These are phyloP conservation scores for Raillietiella orientalis DNA, from an alignment of 2,888 invertebrate species.

Conservation along the genomic window DNA sequence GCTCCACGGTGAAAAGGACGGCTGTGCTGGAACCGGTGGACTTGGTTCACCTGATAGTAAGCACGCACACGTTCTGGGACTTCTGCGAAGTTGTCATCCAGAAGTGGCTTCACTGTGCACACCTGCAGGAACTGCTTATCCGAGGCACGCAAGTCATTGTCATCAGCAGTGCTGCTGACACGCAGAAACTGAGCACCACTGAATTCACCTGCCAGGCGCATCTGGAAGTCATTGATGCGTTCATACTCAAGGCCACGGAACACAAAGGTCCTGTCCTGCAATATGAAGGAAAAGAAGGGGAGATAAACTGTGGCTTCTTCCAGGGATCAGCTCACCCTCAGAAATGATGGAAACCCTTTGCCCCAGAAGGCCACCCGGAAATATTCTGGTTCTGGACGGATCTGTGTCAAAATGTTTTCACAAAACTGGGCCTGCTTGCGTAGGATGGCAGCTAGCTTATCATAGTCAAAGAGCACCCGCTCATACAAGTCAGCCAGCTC, in stretches of 20 bases:
- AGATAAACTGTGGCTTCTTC: slow-evolving; percentile 1
- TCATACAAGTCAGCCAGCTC: slow-evolving; percentile 64
- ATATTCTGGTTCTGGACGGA: slow-evolving; percentile 73
- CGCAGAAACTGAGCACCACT: slow-evolving; percentile 73
- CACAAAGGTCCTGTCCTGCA: slow-evolving; percentile 68
- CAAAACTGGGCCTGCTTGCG: slow-evolving; percentile 62
- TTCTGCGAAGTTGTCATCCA: slow-evolving; percentile 21
- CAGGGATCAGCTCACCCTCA: slow-evolving; percentile 34
- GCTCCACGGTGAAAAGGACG: slow-evolving; percentile 61
- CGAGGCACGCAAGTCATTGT: slow-evolving; percentile 40
- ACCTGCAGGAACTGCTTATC: slow-evolving; percentile 70
- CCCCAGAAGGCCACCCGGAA: slow-evolving; percentile 87
- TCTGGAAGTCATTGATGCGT: slow-evolving; percentile 70
- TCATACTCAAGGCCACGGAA: slow-evolving; percentile 87
- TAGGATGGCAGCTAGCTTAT: slow-evolving; percentile 47
- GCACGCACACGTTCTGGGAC: slow-evolving; percentile 58
- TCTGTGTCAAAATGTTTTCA: slow-evolving; percentile 55
- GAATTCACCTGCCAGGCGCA: slow-evolving; percentile 69
- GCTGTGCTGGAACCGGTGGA: slow-evolving; percentile 62
- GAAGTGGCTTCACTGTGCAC: slow-evolving; percentile 65
- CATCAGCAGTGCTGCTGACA: slow-evolving; percentile 68
- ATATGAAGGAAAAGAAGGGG: not conserved
- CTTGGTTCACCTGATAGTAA: slow-evolving; percentile 69
- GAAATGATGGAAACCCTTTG: slow-evolving; percentile 67
- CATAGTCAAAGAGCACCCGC: slow-evolving; percentile 51